phyloP scores from a whole-genome alignment of 2,888 invertebrate species.

The Drosophila prolongata region DNA sequence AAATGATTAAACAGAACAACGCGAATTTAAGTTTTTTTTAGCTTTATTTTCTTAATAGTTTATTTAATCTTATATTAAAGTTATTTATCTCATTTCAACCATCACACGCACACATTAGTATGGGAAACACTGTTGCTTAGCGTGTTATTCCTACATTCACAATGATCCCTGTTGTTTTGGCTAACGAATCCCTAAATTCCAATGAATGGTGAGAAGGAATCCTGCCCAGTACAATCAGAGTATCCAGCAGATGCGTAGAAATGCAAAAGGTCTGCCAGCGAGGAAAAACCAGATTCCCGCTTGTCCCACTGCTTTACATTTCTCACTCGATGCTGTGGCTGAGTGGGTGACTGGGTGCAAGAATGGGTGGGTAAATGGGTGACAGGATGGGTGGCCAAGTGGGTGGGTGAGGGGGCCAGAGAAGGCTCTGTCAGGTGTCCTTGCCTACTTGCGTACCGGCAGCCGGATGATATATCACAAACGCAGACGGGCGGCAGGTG shows the following conservation, averaged over 20 bases:
- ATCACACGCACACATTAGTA: no score
- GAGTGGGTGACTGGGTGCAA: conserved; percentile 37
- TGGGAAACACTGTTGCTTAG: no score
- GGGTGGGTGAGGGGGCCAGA: background rate
- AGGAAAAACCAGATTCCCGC: conserved; percentile 28
- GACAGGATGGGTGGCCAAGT: conserved; percentile 22
- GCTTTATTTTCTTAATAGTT: no score
- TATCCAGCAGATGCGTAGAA: conserved; percentile 1
- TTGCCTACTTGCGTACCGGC: conserved; percentile 30
- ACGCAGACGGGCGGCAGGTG: conserved; percentile 54
- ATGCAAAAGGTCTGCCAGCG: background rate
- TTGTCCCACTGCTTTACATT: conserved; percentile 49
- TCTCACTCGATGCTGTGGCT: conserved; percentile 43
- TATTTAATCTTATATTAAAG: no score
- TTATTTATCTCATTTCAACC: no score
- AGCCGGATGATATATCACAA: conserved; percentile 50
- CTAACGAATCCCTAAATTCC: background rate
- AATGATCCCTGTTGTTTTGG: background rate
- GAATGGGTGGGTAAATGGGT: conserved; percentile 44
- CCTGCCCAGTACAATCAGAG: background rate
- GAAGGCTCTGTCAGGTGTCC: conserved; percentile 26
- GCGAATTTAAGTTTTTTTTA: no score
- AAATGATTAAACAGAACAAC: no score
- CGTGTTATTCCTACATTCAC: no score
- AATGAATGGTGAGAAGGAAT: background rate